Conservation (phyloP, 2,113 vertebrate species). For the Copsychus sechellarum region DNA sequence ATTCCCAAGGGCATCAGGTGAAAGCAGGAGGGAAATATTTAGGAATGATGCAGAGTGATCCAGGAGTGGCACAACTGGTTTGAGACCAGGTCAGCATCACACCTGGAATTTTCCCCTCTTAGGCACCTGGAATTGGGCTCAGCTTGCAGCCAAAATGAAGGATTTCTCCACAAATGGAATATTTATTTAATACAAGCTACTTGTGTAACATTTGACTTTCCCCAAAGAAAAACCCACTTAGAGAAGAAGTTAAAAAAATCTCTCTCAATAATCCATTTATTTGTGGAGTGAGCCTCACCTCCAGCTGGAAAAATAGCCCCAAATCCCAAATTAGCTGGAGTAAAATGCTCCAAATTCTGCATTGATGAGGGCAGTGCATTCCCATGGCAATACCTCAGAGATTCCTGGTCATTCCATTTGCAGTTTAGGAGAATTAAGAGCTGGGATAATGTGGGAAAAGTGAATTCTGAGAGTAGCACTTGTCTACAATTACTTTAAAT, state of each 20-base stretch:
- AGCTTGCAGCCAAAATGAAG: neutral
- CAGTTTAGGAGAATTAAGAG: neutral
- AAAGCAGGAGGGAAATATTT: neutral
- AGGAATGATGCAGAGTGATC: fast-evolving
- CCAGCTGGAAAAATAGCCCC: neutral
- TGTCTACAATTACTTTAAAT: neutral
- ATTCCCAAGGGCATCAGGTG: fast-evolving
- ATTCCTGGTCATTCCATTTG: neutral
- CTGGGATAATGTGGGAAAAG: neutral
- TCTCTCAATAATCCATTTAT: neutral
- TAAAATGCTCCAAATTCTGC: neutral
- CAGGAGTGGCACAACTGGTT: neutral
- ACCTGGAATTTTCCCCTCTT: fast-evolving
- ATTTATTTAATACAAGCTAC: neutral
- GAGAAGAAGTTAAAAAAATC: neutral
- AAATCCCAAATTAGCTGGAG: neutral
- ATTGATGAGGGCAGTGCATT: neutral
- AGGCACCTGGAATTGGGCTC: neutral
- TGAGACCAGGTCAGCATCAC: neutral
- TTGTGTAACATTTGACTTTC: neutral
- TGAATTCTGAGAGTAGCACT: neutral
- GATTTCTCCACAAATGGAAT: neutral
- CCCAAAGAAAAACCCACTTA: neutral
- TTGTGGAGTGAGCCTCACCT: neutral
- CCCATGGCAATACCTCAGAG: neutral